Percentiles rank a stretch among this genome's conserved stretches.
Conservation (phyloP, 2,113 vertebrate species). For the Alethe diademata region DNA sequence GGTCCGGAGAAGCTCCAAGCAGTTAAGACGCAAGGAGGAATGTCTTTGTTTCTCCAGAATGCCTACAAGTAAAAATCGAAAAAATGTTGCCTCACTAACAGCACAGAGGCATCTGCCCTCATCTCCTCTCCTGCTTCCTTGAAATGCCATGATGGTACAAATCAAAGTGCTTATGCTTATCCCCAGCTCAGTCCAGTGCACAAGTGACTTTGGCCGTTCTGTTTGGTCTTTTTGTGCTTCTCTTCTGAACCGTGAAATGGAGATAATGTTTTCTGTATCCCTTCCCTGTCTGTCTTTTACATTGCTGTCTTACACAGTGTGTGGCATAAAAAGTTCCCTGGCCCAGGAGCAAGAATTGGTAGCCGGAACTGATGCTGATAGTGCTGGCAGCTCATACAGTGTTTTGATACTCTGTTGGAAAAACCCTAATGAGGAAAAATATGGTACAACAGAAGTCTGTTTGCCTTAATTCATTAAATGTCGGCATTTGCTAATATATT, state of each 20-base stretch:
- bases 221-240: not conserved
- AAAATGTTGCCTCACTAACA: not conserved
- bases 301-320: not conserved
- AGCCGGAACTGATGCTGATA: not conserved
- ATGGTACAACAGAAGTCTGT: not conserved
- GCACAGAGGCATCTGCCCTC: not conserved
- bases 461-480: not conserved
- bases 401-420: not conserved
- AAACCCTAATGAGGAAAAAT: not conserved
- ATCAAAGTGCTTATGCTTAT: not conserved
- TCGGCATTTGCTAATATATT: not conserved
- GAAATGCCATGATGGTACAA: not conserved
- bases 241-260: not conserved
- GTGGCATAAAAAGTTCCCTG: rapidly evolving
- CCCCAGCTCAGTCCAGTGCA: not conserved
- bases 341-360: not conserved
- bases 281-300: not conserved
- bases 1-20: not conserved
- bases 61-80: not conserved
- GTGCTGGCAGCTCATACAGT: not conserved
- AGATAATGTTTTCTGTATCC: not conserved
- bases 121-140: not conserved
- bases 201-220: not conserved
- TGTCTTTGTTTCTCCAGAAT: not conserved
- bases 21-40: not conserved